Evolutionary conservation across 2,113 vertebrate species (phyloP).

Genomic region (Nerophis lumbriciformis): DNA sequence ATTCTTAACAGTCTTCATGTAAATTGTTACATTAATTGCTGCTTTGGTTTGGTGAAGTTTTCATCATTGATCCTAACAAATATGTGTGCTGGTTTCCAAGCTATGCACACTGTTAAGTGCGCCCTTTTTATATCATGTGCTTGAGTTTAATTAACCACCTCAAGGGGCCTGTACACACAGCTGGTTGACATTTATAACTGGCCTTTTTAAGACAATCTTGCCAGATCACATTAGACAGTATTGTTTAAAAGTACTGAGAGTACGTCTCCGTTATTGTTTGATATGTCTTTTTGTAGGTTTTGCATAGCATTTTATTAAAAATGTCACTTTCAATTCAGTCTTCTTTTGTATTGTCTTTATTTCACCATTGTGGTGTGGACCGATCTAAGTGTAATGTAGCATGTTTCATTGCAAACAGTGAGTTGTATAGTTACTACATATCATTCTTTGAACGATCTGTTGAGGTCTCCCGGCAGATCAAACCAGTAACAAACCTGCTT

Average conservation of each 20-base stretch:
- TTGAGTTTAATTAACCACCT: conserved; percentile 37
- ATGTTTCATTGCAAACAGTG: neutral
- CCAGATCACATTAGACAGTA: conserved; percentile 41
- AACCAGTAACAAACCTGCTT: conserved; percentile 1
- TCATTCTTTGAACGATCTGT: neutral
- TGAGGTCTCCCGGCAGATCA: neutral
- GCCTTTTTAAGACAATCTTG: conserved; percentile 24
- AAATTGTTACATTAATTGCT: conserved; percentile 42
- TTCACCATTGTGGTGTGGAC: conserved; percentile 39
- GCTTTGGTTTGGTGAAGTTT: conserved; percentile 37
- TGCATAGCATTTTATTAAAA: conserved; percentile 73
- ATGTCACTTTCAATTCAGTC: conserved; percentile 57
- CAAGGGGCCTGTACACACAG: conserved; percentile 25
- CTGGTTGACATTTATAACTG: conserved; percentile 36
- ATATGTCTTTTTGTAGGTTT: conserved; percentile 71
- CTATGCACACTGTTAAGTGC: conserved; percentile 47
- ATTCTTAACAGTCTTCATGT: conserved; percentile 16
- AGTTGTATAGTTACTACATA: neutral
- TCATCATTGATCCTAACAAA: conserved; percentile 39
- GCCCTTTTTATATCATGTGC: conserved; percentile 27
- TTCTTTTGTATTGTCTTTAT: conserved; percentile 72
- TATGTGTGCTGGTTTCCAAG: conserved; percentile 43
- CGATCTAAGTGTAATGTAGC: conserved; percentile 8
- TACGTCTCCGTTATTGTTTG: conserved; percentile 62
- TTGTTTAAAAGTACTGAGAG: conserved; percentile 58